Conservation (phyloP, 1,140 invertebrate species). For the Aleiodes sp. region DNA sequence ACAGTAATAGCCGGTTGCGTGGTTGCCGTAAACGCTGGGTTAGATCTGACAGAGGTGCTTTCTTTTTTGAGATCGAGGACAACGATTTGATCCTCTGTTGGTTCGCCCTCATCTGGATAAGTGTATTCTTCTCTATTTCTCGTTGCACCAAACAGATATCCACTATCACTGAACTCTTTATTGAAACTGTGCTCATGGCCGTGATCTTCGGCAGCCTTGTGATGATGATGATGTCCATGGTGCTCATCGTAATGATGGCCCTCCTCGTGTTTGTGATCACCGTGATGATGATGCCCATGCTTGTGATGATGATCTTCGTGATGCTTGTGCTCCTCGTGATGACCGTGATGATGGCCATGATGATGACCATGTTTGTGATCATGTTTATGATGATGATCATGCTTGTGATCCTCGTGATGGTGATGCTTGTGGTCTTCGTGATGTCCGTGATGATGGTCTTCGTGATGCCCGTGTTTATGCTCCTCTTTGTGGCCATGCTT, state of each 20-base stretch:
- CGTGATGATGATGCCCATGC: conserved; percentile 46
- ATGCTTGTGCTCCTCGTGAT: conserved; percentile 50
- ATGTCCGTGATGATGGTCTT: conserved; percentile 43
- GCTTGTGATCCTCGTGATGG: conserved; percentile 33
- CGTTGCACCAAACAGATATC: conserved; percentile 45
- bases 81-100: conserved; percentile 11
- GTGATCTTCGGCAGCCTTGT: conserved; percentile 34
- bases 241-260: conserved; percentile 37
- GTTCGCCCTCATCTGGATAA: conserved; percentile 43
- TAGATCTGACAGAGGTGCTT: not conserved
- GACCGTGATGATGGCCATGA: conserved; percentile 49
- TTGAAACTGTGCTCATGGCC: conserved; percentile 38
- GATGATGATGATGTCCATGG: conserved; percentile 40
- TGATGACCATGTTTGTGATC: conserved; percentile 49
- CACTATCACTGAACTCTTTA: conserved; percentile 27
- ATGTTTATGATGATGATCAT: conserved; percentile 39
- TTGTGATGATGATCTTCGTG: conserved; percentile 46
- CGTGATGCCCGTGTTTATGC: conserved; percentile 51
- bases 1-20: not conserved
- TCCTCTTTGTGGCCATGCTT: conserved; percentile 50
- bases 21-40: not conserved
- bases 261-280: conserved; percentile 42
- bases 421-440: conserved; percentile 48
- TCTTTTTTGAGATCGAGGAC: conserved; percentile 22
- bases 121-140: conserved; percentile 50